Evolutionary conservation across 2,113 vertebrate genomes (phyloP).

Genomic region (Enhydra lutris): DNA sequence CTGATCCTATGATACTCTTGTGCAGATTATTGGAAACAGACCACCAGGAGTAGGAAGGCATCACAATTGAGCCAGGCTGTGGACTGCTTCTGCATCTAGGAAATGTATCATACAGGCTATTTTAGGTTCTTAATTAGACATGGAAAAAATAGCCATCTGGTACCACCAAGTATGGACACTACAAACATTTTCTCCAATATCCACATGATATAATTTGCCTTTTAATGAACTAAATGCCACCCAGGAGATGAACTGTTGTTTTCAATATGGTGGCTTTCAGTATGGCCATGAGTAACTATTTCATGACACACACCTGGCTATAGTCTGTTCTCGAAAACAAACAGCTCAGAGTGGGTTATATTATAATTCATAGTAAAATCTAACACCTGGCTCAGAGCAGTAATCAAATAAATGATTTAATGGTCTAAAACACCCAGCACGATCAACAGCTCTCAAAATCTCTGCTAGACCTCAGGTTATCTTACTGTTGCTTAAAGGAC

Average conservation of each 20-base stretch:
- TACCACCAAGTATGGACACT: constrained; percentile 1
- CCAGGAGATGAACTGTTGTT: background rate
- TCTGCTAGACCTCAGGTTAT: background rate
- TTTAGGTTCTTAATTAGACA: constrained; percentile 43
- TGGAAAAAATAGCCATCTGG: constrained; percentile 13
- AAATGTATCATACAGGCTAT: constrained; percentile 45
- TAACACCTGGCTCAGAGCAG: background rate
- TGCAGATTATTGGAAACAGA: constrained; percentile 61
- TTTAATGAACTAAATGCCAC: background rate
- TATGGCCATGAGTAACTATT: too few relatives aligned
- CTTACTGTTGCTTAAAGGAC: constrained; percentile 33
- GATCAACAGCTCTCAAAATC: background rate
- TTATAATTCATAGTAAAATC: constrained; percentile 53
- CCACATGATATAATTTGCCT: background rate
- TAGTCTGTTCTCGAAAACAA: constrained; percentile 38
- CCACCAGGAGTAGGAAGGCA: constrained; percentile 46
- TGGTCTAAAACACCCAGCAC: background rate
- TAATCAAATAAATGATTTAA: constrained; percentile 51
- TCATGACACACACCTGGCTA: background rate
- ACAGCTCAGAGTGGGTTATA: background rate
- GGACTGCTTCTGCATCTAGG: constrained; percentile 50
- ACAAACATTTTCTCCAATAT: background rate
- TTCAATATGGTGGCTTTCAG: background rate
- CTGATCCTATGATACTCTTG: constrained; percentile 36
- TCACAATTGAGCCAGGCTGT: constrained; percentile 50